Percentiles rank a stretch among this genome's conserved stretches.
Conservation (phyloP, 2,888 invertebrate species). For the Luperina nickerlii region DNA sequence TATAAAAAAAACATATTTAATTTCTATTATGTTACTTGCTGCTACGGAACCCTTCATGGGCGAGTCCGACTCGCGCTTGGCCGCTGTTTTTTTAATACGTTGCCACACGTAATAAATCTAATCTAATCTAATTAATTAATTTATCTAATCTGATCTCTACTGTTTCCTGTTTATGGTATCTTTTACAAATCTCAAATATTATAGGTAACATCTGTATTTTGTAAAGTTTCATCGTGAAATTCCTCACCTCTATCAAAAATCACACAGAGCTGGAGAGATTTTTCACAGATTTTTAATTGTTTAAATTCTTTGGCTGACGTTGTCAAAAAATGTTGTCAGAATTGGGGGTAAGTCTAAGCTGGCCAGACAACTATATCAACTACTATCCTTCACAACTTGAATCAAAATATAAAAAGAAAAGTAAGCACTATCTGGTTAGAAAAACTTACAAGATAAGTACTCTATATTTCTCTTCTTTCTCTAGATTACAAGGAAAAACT, state of each 20-base stretch:
- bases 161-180: neutral
- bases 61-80: too few relatives aligned
- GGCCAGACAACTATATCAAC: neutral
- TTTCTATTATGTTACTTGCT: too few relatives aligned
- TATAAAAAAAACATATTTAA: too few relatives aligned
- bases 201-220: neutral
- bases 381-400: neutral
- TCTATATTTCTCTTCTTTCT: constrained; percentile 13
- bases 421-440: neutral
- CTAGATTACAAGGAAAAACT: constrained; percentile 42
- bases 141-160: neutral
- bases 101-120: neutral
- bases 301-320: neutral
- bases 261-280: neutral
- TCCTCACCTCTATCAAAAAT: neutral
- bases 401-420: constrained; percentile 14
- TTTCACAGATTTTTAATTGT: neutral
- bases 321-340: neutral
- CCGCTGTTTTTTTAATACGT: neutral
- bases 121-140: too few relatives aligned
- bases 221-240: neutral
- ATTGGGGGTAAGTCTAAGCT: neutral
- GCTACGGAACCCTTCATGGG: too few relatives aligned
- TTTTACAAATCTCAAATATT: neutral
- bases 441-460: neutral